Percentiles rank a stretch among this genome's conserved stretches.
These are phyloP conservation scores for Euzophera pinguis DNA, from an alignment of 2,888 invertebrate species.

Conservation along the genomic window DNA sequence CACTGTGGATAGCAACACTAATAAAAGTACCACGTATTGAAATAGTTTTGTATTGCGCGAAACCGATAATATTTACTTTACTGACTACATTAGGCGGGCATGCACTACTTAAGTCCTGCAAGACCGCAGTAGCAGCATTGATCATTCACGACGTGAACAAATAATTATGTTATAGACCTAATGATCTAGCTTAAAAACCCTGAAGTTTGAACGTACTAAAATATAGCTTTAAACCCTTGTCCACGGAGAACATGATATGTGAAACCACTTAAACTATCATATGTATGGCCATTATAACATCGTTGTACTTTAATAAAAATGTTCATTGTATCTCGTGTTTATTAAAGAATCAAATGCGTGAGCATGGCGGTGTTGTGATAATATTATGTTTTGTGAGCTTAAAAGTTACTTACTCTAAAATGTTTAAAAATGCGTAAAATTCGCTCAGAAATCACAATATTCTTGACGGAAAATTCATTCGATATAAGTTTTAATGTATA, in stretches of 20 bases:
- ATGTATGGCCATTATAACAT: constrained; percentile 1
- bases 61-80: no score
- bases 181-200: not conserved
- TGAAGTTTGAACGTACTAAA: not conserved
- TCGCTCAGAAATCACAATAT: not conserved
- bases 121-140: not conserved
- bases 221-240: constrained; percentile 3
- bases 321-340: not conserved
- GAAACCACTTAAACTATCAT: constrained; percentile 5
- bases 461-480: not conserved
- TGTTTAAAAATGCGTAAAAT: not conserved
- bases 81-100: no score
- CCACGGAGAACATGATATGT: constrained; percentile 3
- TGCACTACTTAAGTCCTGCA: no score
- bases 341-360: not conserved
- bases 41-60: no score
- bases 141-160: not conserved
- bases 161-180: not conserved
- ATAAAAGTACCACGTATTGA: no score
- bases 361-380: not conserved
- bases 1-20: no score
- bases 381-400: not conserved
- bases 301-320: not conserved
- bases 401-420: constrained; percentile 3
- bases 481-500: not conserved